Percentiles rank a stretch among this genome's conserved stretches.
These are phyloP conservation scores for Salticus scenicus DNA, from an alignment of 2,888 invertebrate genomes.

Conservation along the genomic window DNA sequence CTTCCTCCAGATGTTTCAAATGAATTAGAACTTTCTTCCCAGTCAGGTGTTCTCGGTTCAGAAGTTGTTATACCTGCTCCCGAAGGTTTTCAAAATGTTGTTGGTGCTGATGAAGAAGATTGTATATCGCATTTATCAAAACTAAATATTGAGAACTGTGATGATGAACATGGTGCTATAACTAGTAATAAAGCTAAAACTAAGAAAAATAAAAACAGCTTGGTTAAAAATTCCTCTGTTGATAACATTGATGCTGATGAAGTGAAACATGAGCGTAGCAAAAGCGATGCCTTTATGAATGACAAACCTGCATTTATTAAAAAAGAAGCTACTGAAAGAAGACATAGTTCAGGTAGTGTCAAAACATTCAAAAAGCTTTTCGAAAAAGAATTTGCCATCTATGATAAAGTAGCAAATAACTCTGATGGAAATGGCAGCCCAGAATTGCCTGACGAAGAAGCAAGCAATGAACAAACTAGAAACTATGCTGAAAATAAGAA, in stretches of 20 bases:
- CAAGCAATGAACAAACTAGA: constrained; percentile 22
- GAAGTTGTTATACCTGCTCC: constrained; percentile 65
- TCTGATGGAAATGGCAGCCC: constrained; percentile 60
- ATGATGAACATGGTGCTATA: constrained; percentile 42
- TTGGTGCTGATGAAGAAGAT: constrained; percentile 57
- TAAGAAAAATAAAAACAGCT: constrained; percentile 39
- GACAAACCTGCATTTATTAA: constrained; percentile 50
- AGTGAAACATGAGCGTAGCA: constrained; percentile 60
- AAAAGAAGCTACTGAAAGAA: constrained; percentile 86
- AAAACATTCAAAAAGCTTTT: constrained; percentile 93
- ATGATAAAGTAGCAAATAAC: constrained; percentile 63
- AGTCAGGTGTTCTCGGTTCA: constrained; percentile 41
- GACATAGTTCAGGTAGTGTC: constrained; percentile 93
- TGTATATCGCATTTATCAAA: constrained; percentile 39
- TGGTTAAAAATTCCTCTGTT: constrained; percentile 26
- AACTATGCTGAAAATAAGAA: background rate
- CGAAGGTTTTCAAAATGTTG: constrained; percentile 62
- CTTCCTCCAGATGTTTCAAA: constrained; percentile 32
- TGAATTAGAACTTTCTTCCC: constrained; percentile 56
- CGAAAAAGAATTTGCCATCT: constrained; percentile 81
- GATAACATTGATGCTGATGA: constrained; percentile 41
- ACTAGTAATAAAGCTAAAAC: constrained; percentile 37
- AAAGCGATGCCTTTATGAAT: constrained; percentile 62
- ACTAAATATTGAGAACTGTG: constrained; percentile 34
- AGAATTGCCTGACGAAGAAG: constrained; percentile 42